Evolutionary conservation across 2,113 vertebrate genomes (phyloP).

Genomic region (Istiophorus platypterus): DNA sequence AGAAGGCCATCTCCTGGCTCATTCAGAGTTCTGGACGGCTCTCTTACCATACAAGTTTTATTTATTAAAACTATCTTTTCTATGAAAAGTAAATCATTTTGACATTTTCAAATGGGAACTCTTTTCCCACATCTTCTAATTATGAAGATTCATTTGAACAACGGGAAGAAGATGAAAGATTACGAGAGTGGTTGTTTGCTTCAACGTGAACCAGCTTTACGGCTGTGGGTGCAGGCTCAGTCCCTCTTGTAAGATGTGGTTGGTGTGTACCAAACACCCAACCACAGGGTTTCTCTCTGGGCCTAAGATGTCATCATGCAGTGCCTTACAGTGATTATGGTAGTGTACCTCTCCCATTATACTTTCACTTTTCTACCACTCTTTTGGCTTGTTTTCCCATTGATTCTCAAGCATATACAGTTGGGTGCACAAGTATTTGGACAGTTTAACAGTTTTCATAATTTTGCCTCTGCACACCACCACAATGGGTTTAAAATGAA

Average conservation of each 20-base stretch:
- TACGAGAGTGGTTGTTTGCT: conserved; percentile 77
- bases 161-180: conserved; percentile 78
- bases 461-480: too few relatives aligned
- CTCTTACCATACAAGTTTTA: conserved; percentile 57
- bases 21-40: conserved; percentile 21
- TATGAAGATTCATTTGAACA: conserved; percentile 82
- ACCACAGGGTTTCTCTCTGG: conserved; percentile 82
- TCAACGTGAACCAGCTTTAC: conserved; percentile 78
- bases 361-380: conserved; percentile 73
- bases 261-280: conserved; percentile 74
- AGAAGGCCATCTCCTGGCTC: conserved; percentile 11
- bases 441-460: too few relatives aligned
- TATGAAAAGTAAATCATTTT: conserved; percentile 71
- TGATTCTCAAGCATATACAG: conserved; percentile 72
- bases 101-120: conserved; percentile 71
- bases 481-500: too few relatives aligned
- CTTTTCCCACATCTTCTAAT: conserved; percentile 75
- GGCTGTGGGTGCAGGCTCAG: conserved; percentile 74
- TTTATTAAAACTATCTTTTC: conserved; percentile 76
- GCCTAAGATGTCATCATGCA: conserved; percentile 83
- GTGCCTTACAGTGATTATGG: conserved; percentile 81
- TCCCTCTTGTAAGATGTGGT: conserved; percentile 84
- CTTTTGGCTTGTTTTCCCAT: conserved; percentile 73
- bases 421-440: too few relatives aligned
- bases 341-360: conserved; percentile 83